A percentile compares a stretch with the other conserved stretches of the same genome.
phyloP scores from a whole-genome alignment of 2,113 vertebrate species.

The Trochalopteron elliotii region DNA sequence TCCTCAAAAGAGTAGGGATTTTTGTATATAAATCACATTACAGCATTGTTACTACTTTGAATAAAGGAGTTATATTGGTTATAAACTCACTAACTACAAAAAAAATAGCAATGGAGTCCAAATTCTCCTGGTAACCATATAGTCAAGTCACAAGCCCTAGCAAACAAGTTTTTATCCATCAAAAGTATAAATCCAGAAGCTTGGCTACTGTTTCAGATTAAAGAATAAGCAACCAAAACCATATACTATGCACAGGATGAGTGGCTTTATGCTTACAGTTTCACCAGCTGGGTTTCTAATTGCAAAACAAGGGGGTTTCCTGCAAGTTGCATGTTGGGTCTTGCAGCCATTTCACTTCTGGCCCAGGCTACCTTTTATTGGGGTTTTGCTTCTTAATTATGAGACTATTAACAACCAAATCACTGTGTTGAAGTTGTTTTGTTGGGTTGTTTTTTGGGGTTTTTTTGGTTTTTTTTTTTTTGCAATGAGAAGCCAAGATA shows the following conservation, averaged over 20 bases:
- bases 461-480: too few species aligned
- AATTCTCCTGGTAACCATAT: background rate
- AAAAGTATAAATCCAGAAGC: background rate
- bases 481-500: background rate
- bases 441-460: background rate
- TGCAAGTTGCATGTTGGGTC: background rate
- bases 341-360: background rate
- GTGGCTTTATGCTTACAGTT: background rate
- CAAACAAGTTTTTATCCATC: background rate
- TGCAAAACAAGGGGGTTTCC: slow-evolving; percentile 47
- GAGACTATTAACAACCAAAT: background rate
- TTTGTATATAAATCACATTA: background rate
- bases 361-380: background rate
- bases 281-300: background rate
- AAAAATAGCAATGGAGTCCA: background rate
- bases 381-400: background rate
- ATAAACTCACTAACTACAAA: background rate
- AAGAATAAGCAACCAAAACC: background rate
- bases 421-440: background rate
- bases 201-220: background rate
- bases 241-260: background rate
- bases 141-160: background rate
- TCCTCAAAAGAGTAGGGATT: background rate
- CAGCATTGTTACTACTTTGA: background rate
- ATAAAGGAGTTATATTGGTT: background rate